Evolutionary conservation across 2,113 vertebrate genomes (phyloP), one percentile per base, ranked within the genome.

Genomic region (Lampris incognitus): DNA sequence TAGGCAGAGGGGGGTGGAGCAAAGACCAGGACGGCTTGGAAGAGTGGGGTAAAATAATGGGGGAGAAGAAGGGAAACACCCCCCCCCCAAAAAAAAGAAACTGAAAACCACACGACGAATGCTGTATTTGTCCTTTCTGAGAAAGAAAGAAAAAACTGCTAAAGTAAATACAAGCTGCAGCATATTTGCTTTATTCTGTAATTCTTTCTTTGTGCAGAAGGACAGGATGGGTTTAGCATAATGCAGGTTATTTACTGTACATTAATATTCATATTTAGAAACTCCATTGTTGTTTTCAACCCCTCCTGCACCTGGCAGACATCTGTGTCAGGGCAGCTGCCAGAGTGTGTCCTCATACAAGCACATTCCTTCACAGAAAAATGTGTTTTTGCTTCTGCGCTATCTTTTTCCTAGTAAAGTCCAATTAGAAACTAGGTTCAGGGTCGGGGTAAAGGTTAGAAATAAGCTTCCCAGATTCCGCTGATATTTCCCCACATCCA

Each of bases 211-310:
- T 40, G 66, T 24, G 59, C 66, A 69, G 74, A 87, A 75, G 66
- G 69, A 71, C 72, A 58, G 64, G 65, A 50, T 38, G 44, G 48
- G 69, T 83, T 92, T 87, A 79, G 73, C 83, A 85, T 83, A 84
- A 85, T 66, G 74, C 66, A 73, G 56, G 62, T 62, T 82, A 82
- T 74, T 46, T 63, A 76, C 75, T 85, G 72, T 67, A 86, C 62
- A 89, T 92, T 76, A 90, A 89, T 90, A 92, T 90, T 91, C 69
- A 92, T 84, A 79, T 77, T 79, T 58, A 49, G 68, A 81, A 62
- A 83, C 72, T 57, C 48, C 56, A 57, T 51, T 65, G 82, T 72
- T 52, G 51, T 48, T 82, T 52, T 90, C 57, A 69, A 62, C 54
- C 65, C 60, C 63, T 66, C 54, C 57, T 79, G 84, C 88, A 89